phyloP scores from a whole-genome alignment of 2,888 invertebrate genomes.

The Xanthorhoe designata region DNA sequence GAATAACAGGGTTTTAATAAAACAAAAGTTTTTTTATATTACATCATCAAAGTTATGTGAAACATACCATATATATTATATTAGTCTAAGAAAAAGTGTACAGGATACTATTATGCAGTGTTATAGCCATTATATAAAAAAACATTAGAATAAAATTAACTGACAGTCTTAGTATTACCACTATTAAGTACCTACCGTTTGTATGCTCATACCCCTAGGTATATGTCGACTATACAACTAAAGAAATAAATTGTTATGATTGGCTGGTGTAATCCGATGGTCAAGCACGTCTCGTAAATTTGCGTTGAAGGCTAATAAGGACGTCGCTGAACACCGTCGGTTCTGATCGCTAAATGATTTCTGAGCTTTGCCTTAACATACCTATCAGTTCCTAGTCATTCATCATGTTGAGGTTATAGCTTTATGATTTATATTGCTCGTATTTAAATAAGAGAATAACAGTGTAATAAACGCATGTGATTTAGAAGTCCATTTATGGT shows the following conservation, averaged over 20 bases:
- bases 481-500: neutral
- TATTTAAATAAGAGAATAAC: neutral
- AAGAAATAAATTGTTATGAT: constrained; percentile 69
- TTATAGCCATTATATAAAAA: too few relatives aligned
- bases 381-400: neutral
- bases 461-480: neutral
- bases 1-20: too few relatives aligned
- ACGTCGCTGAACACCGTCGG: constrained; percentile 50
- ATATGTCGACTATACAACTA: constrained; percentile 49
- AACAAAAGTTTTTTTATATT: too few relatives aligned
- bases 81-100: too few relatives aligned
- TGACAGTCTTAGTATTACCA: too few relatives aligned
- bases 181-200: neutral
- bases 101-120: too few relatives aligned
- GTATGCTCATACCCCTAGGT: neutral
- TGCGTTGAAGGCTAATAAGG: constrained; percentile 48
- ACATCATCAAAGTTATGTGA: too few relatives aligned
- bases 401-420: neutral
- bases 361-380: constrained; percentile 30
- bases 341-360: constrained; percentile 45
- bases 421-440: neutral
- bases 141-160: too few relatives aligned
- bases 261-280: constrained; percentile 52
- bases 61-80: too few relatives aligned
- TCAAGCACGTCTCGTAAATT: constrained; percentile 48